Conservation (phyloP, 2,113 vertebrate species). For the Talpa occidentalis region DNA sequence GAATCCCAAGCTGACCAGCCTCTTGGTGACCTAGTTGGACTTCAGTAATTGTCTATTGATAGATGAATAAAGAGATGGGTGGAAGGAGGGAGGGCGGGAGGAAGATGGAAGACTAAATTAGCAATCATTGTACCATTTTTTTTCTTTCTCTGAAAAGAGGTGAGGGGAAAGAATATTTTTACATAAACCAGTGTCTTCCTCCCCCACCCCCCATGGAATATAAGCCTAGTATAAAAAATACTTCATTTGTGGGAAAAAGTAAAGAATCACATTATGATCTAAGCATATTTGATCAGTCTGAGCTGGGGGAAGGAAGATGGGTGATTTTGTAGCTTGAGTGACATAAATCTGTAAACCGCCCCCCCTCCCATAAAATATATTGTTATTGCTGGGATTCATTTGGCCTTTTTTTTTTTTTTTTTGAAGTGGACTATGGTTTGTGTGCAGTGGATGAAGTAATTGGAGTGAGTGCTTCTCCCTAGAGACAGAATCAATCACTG, state of each 20-base stretch:
- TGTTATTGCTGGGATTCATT: conserved; percentile 82
- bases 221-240: conserved; percentile 14
- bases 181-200: background rate
- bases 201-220: background rate
- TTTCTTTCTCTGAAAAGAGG: conserved; percentile 7
- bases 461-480: conserved; percentile 86
- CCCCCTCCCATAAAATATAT: conserved; percentile 72
- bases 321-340: conserved; percentile 58
- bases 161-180: background rate
- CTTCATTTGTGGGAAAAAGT: background rate
- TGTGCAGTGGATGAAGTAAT: conserved; percentile 85
- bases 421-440: conserved; percentile 78
- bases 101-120: background rate
- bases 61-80: background rate
- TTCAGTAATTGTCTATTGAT: background rate
- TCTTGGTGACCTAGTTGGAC: background rate
- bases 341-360: conserved; percentile 43
- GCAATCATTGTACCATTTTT: background rate
- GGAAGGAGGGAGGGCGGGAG: too few relatives aligned
- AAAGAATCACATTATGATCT: background rate
- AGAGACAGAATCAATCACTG: conserved; percentile 89
- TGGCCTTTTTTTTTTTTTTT: conserved; percentile 82
- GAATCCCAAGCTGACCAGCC: background rate
- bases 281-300: background rate
- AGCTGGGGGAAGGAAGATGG: background rate